Base-by-base conservation (phyloP, 2,797 vertebrate species). In the Amphiprion clarkii region DNA sequence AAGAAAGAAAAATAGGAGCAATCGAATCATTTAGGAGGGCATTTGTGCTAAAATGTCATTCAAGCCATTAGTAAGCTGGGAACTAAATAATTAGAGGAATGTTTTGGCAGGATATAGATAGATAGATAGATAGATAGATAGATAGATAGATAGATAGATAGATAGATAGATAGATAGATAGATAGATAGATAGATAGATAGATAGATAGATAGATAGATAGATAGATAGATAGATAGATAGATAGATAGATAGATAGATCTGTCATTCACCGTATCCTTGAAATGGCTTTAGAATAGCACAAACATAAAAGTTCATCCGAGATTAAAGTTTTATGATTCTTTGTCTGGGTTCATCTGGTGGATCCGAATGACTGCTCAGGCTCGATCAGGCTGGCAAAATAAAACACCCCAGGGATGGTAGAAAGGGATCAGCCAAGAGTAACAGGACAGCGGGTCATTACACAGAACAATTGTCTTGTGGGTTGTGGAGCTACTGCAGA, bases 341-440 rank as follows among this genome's bases (percentile, higher is more conserved):
- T 77, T 85, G 83, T 89, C 81, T 78, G 73, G 65, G 78, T 84
- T 82, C 65, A 79, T 90, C 84, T 87, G 85, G 69, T 54, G 73
- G 85, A 73, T 85, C 49, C 65, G 31, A 74, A 40, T 71, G 87
- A 76, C 83, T 89, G 87, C 89, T 75, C 87, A 71, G 73, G 73
- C 81, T 85, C 72, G 64, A 85, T 88, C 88, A 66, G 68, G 68
- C 84, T 81, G 76, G 79, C 80, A 83, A 86, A 90, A 88, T 77
- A 84, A 89, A 82, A 80, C 65, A 76, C 85, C 79, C 83, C 48
- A 11, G 73, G 83, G 85, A 80, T 64, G 57, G 56, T 67, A 67
- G 71, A 87, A 63, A 86, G 65, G 80, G 82, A 86, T 84, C 88
- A 87, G 83, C 86, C 84, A 85, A 83, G 79, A 89, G 91, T 86